Base-by-base conservation (phyloP, 92 coral and sea anemone species). In the Desmophyllum pertusum region DNA sequence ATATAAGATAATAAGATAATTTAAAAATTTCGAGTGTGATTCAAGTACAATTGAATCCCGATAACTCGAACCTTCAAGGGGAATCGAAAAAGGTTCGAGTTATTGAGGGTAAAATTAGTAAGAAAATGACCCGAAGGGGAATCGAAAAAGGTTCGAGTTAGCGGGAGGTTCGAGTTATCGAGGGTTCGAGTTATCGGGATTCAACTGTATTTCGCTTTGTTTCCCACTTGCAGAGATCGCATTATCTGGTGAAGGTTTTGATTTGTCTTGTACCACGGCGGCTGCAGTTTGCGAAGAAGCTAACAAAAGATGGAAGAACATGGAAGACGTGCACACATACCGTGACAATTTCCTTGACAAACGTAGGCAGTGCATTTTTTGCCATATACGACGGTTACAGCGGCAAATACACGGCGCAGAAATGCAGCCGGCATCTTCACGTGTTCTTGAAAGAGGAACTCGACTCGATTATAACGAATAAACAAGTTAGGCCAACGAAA, bases 311-410 rank as follows among this genome's bases (percentile, higher is more conserved):
- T 90, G 95, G 92, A 92, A 94, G 84, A 67, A 87, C 80, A 88
- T 95, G 91, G 92, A 88, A 41, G 94, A 91, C 75, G 88, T 92
- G 38, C 92, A 91, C 62, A 73, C 89, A 37, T 91, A 83, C 41
- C 84, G 86, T 68, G 94, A 94, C 77, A 76, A 92, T 71, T 96
- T 92, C 81, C 88, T 96, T 2, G 75, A 84, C 42, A 68, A n/a
- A 88, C n/a, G 71, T 62, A 37, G 53, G 80, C 27, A 89, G 96
- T 79, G 67, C 92, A 36, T 96, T 92, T 43, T 70, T 94, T 50
- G 98, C 94, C 18, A 90, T 96, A 51, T 96, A 96, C 64, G 98
- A 96, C 69, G 98, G 98, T 40, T 94, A 96, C 90, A 90, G 91
- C 64, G 98, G 98, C 19, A 87, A 85, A 81, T 66, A 84, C 68